phyloP scores from a whole-genome alignment of 1,140 invertebrate species.

The Drosophila repleta region DNA sequence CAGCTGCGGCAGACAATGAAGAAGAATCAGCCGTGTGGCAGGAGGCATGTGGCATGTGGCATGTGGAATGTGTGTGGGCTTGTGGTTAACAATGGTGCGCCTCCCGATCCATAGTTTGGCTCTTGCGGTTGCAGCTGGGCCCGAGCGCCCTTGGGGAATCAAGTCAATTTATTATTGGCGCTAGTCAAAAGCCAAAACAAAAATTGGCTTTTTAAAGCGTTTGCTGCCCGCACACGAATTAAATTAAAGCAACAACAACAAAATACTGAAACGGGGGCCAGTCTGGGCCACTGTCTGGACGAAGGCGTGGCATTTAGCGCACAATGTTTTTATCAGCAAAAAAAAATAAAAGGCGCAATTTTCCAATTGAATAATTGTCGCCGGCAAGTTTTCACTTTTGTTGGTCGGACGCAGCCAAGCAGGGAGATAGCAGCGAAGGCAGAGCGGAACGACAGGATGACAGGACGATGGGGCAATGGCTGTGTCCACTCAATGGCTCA shows the following conservation, averaged over 20 bases:
- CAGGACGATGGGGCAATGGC: constrained; percentile 17
- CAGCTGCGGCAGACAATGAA: constrained; percentile 72
- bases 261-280: constrained; percentile 26
- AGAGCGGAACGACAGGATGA: constrained; percentile 9
- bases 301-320: constrained; percentile 39
- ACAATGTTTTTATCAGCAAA: constrained; percentile 50
- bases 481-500: constrained; percentile 74
- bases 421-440: constrained; percentile 22
- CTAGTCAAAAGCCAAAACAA: constrained; percentile 39
- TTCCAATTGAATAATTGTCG: constrained; percentile 82
- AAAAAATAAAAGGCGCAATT: constrained; percentile 68
- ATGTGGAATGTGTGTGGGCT: constrained; percentile 13
- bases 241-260: constrained; percentile 67
- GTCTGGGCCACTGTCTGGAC: constrained; percentile 32
- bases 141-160: constrained; percentile 60
- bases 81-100: constrained; percentile 73
- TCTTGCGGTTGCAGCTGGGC: constrained; percentile 57
- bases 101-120: constrained; percentile 63
- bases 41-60: constrained; percentile 20
- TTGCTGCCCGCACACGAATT: constrained; percentile 56
- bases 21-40: constrained; percentile 41
- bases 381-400: constrained; percentile 79
- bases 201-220: constrained; percentile 78
- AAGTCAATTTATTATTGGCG: constrained; percentile 81
- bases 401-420: constrained; percentile 56